phyloP scores from a whole-genome alignment of 2,113 vertebrate species.

The Toxostoma redivivum region DNA sequence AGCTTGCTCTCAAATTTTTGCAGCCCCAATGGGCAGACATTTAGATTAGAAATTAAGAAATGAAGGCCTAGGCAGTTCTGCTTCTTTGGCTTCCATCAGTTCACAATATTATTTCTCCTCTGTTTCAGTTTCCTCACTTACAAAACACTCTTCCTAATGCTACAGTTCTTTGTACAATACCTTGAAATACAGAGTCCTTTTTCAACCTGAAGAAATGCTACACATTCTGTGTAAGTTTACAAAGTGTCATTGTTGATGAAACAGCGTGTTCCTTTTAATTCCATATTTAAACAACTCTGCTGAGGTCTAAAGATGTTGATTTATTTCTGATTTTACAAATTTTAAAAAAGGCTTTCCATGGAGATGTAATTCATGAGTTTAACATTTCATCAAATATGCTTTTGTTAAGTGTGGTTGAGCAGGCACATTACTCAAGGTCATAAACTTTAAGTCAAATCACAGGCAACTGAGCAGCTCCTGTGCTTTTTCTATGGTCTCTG shows the following conservation, averaged over 20 bases:
- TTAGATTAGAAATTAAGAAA: neutral
- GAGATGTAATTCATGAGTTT: conserved; percentile 32
- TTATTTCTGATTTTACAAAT: conserved; percentile 37
- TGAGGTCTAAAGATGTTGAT: neutral
- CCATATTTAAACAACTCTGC: neutral
- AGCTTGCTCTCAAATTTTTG: neutral
- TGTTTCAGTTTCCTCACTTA: neutral
- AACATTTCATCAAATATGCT: conserved; percentile 65
- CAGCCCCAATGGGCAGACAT: neutral
- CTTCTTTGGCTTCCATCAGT: neutral
- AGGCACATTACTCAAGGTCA: conserved; percentile 64
- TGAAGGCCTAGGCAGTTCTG: neutral
- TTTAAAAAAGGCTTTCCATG: neutral
- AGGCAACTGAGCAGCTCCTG: conserved; percentile 47
- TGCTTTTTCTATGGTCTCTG: conserved; percentile 23
- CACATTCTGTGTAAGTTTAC: neutral
- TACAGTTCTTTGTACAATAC: neutral
- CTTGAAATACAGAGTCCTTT: neutral
- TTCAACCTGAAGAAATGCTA: neutral
- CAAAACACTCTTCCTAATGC: neutral
- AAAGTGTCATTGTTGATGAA: neutral
- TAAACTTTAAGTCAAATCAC: conserved; percentile 61
- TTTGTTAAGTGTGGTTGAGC: conserved; percentile 58
- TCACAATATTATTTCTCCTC: neutral
- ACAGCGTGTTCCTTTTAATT: neutral